Evolutionary conservation across 2,888 invertebrate species (phyloP), one percentile per base, ranked within the genome.

Genomic region (Cosmopolites sordidus): DNA sequence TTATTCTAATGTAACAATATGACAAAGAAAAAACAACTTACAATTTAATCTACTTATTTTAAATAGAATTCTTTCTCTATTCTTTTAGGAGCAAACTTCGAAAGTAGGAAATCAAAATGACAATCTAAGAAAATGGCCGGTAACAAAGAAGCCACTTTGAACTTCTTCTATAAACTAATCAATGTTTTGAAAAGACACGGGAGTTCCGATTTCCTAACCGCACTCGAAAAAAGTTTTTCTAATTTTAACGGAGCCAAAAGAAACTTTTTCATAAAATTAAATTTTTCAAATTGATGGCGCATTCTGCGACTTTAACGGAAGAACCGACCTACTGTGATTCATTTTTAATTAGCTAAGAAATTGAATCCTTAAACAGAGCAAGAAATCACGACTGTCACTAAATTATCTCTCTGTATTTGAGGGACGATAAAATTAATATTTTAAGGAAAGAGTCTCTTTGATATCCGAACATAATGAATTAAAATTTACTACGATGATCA

Each of bases 201-300:
- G 49, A 33, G 39, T 38, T 11, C 33, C 33, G 33, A 33, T 33
- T 12, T 12, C 11, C 12, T 33, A 9, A 33, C 33, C 33, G 33
- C 45, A 46, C 33, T 43, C 30, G 46, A 48, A 42, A 48, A 55
- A 55, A 43, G 48, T 56, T 56, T 56, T 43, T 50, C 47, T 53
- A 56, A 53, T 56, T 56, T 56, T 53, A 53, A 53, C 49, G 45
- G 56, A 48, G 48, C 40, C 52, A 45, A 37, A 48, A 45, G 46
- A 53, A 56, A 49, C 15, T 53, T 22, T 56, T 56, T 50, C 49
- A 53, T 56, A 56, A 56, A 56, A 56, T 56, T 56, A 47, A 50
- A 56, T 53, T 56, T 56, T 56, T 56, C 37, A 51, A 47, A 48
- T 50, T 47, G 51, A 51, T 54, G 49, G 45, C 33, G 30, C 51